Evolutionary conservation across 2,113 vertebrate genomes (phyloP).

Genomic region (Aix galericulata): DNA sequence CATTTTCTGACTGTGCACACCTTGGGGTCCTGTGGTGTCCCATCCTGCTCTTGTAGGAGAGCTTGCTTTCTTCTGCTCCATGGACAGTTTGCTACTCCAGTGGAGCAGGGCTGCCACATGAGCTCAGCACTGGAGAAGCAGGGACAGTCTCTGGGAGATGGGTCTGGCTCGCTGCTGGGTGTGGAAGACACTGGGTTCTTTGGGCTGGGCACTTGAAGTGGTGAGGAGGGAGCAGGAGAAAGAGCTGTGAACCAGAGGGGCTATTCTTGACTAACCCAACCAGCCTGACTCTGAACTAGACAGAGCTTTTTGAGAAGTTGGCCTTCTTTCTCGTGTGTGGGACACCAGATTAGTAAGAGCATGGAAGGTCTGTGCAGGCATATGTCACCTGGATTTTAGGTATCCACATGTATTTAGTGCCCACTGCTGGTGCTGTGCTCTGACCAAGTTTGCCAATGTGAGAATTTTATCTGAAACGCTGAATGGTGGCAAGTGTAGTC

Average conservation of each 20-base stretch:
- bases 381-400: background rate
- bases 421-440: background rate
- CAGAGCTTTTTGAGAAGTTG: background rate
- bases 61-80: background rate
- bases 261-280: background rate
- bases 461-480: background rate
- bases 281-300: background rate
- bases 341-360: background rate
- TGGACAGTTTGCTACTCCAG: background rate
- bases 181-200: fast-evolving
- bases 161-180: fast-evolving
- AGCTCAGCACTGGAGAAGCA: background rate
- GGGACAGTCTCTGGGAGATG: background rate
- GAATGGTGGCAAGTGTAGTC: background rate
- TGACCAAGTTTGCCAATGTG: background rate
- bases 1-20: background rate
- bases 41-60: background rate
- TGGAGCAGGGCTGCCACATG: background rate
- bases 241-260: background rate
- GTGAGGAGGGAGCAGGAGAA: background rate
- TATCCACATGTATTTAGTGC: background rate
- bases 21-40: background rate
- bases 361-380: background rate
- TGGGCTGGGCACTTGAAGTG: background rate
- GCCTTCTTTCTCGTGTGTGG: background rate